A percentile compares a stretch with the other conserved stretches of the same genome.
Evolutionary conservation across 1,140 invertebrate genomes (phyloP).

Genomic region (Pseudoatta argentina): DNA sequence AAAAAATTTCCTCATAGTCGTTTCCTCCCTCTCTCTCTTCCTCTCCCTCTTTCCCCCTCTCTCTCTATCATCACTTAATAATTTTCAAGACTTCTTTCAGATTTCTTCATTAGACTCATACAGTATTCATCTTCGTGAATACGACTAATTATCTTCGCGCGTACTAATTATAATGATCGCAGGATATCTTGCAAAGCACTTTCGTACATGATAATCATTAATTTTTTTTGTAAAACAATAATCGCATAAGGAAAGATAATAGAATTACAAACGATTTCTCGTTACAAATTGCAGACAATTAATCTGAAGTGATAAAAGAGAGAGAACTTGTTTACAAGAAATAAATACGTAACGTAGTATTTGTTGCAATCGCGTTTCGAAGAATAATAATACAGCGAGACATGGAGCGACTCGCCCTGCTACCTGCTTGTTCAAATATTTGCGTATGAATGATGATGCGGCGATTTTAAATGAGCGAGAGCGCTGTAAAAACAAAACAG

Average conservation of each 20-base stretch:
- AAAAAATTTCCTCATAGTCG: not conserved
- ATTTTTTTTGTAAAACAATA: not conserved
- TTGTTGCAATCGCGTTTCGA: not conserved
- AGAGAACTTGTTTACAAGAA: not conserved
- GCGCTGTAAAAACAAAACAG: no score
- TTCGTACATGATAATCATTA: not conserved
- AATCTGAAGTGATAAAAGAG: not conserved
- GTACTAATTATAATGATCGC: not conserved
- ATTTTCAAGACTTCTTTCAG: not conserved
- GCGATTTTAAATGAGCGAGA: no score
- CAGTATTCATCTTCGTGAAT: not conserved
- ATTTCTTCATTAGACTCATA: conserved; percentile 2
- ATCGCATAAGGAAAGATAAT: not conserved
- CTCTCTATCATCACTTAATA: not conserved
- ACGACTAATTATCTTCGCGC: not conserved
- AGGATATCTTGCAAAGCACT: not conserved
- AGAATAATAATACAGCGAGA: not conserved
- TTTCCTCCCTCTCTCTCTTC: not conserved
- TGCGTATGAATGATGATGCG: no score
- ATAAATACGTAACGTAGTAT: not conserved
- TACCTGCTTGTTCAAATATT: no score
- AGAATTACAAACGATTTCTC: not conserved
- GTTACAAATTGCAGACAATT: not conserved
- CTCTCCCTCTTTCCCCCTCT: no score
- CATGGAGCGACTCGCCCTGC: not conserved